A percentile compares a stretch with the other conserved stretches of the same genome.
Evolutionary conservation across 2,888 invertebrate species (phyloP).

Genomic region (Eupeodes luniger): DNA sequence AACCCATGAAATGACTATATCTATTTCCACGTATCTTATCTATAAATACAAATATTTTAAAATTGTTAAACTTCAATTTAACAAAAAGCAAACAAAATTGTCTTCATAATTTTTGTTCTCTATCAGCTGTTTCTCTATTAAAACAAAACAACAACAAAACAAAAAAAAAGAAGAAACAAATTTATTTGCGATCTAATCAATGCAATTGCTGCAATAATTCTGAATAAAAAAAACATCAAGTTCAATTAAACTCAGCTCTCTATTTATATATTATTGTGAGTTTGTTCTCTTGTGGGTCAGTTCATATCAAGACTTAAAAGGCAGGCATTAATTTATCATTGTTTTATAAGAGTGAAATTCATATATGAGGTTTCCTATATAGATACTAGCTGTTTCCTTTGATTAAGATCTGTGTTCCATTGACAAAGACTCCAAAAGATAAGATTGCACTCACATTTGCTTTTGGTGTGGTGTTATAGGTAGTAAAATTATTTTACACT

Average conservation of each 20-base stretch:
- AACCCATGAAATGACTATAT: neutral
- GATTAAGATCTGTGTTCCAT: neutral
- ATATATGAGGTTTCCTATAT: neutral
- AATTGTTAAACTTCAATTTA: neutral
- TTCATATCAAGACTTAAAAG: neutral
- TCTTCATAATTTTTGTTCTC: neutral
- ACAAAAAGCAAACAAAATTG: neutral
- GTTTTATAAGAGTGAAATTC: neutral
- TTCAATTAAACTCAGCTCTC: slow-evolving; percentile 17
- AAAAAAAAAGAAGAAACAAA: neutral
- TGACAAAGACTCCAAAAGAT: slow-evolving; percentile 7
- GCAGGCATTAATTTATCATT: neutral
- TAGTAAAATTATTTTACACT: neutral
- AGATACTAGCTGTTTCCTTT: neutral
- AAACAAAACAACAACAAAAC: neutral
- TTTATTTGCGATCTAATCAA: slow-evolving; percentile 35
- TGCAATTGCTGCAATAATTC: slow-evolving; percentile 45
- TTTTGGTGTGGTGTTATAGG: neutral
- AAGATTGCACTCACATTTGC: slow-evolving; percentile 32
- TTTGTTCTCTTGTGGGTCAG: neutral
- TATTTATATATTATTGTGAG: neutral
- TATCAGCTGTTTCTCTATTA: slow-evolving; percentile 12
- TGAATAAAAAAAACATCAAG: slow-evolving; percentile 1
- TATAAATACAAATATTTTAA: neutral
- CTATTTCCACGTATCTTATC: neutral